Conservation (phyloP, 1,140 invertebrate genomes). For the Apis laboriosa region DNA sequence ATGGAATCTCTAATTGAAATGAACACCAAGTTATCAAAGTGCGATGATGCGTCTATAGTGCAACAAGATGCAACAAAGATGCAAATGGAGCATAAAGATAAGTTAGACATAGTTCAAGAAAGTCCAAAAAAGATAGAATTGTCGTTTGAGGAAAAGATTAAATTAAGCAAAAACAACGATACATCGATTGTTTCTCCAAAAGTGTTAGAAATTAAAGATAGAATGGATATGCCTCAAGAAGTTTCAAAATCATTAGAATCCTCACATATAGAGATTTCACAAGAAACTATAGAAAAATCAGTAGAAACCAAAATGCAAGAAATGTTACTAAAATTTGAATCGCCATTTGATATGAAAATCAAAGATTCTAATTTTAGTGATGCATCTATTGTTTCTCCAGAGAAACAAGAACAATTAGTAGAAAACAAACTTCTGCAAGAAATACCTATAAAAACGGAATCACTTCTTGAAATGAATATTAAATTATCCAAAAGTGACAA, state of each 20-base stretch:
- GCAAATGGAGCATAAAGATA: slow-evolving; percentile 60
- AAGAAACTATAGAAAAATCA: too few species aligned
- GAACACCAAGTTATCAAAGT: slow-evolving; percentile 73
- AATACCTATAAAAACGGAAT: slow-evolving; percentile 64
- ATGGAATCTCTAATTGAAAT: slow-evolving; percentile 72
- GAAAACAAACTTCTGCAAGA: slow-evolving; percentile 63
- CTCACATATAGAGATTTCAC: too few species aligned
- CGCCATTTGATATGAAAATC: slow-evolving; percentile 76
- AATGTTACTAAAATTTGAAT: slow-evolving; percentile 51
- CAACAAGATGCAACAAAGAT: slow-evolving; percentile 67
- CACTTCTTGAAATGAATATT: slow-evolving; percentile 69
- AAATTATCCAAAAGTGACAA: slow-evolving; percentile 70
- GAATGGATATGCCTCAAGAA: slow-evolving; percentile 65
- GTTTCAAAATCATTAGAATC: slow-evolving; percentile 59
- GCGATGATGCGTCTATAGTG: slow-evolving; percentile 71
- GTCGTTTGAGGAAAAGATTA: slow-evolving; percentile 76
- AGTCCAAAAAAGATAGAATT: slow-evolving; percentile 70
- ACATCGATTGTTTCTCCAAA: slow-evolving; percentile 76
- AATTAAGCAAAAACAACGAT: slow-evolving; percentile 74
- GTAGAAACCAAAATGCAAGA: too few species aligned
- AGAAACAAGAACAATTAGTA: background rate
- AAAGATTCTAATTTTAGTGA: slow-evolving; percentile 48
- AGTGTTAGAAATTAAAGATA: slow-evolving; percentile 59
- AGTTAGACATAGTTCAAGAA: slow-evolving; percentile 57
- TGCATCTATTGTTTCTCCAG: too few species aligned